Percentiles rank a stretch among this genome's conserved stretches.
Evolutionary conservation across 2,888 invertebrate genomes (phyloP).

Genomic region (Tanaodytes sp.): DNA sequence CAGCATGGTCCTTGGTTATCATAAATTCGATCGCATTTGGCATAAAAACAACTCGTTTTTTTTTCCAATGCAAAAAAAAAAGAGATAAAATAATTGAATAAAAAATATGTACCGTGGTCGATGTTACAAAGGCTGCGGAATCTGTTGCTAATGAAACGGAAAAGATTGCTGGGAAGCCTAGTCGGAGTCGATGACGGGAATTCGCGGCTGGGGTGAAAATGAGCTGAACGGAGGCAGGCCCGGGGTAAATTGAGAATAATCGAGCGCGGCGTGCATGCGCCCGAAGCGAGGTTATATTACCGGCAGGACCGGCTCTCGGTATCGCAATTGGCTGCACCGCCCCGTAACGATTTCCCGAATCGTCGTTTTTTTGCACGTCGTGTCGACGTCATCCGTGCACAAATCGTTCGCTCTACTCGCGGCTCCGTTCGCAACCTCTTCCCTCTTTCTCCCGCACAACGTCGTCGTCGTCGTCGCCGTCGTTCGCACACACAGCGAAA

Average conservation of each 20-base stretch:
- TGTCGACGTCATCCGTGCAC: constrained; percentile 30
- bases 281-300: constrained; percentile 23
- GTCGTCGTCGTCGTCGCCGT: neutral
- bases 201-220: constrained; percentile 3
- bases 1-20: too few relatives aligned
- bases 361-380: constrained; percentile 16
- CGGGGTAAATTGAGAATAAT: constrained; percentile 23
- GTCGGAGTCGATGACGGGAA: too few relatives aligned
- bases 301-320: constrained; percentile 21
- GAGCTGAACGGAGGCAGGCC: neutral
- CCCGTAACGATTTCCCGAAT: constrained; percentile 10
- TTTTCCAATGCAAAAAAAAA: too few relatives aligned
- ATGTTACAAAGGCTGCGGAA: too few relatives aligned
- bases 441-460: constrained; percentile 5
- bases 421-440: neutral
- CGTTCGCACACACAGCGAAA: constrained; percentile 15
- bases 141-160: too few relatives aligned
- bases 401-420: neutral
- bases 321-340: constrained; percentile 3
- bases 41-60: too few relatives aligned
- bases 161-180: too few relatives aligned
- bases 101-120: too few relatives aligned
- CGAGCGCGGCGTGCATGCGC: constrained; percentile 26
- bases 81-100: too few relatives aligned
- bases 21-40: too few relatives aligned